Percentiles rank a stretch among this genome's conserved stretches.
Evolutionary conservation across 2,113 vertebrate species (phyloP).

Genomic region (Saiga tatarica): DNA sequence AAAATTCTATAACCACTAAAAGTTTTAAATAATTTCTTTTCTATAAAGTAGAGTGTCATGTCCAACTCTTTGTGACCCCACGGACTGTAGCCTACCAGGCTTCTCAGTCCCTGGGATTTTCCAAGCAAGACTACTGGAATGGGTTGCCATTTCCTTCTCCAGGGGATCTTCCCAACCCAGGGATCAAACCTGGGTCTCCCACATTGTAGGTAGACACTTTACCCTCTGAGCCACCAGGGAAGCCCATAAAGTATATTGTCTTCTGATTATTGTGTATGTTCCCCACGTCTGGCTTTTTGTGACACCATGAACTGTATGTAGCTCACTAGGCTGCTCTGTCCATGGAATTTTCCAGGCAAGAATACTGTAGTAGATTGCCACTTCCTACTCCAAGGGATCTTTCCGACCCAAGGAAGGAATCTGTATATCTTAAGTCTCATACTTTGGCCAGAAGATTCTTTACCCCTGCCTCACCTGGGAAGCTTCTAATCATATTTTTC

Average conservation of each 20-base stretch:
- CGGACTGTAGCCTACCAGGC: too few relatives aligned
- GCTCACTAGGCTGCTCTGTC: not conserved
- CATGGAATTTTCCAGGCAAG: not conserved
- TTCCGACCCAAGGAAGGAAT: not conserved
- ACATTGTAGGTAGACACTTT: too few relatives aligned
- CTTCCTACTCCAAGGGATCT: not conserved
- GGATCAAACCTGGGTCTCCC: accelerated
- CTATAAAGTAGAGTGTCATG: not conserved
- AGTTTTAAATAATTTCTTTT: not conserved
- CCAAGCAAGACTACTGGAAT: too few relatives aligned
- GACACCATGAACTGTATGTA: not conserved
- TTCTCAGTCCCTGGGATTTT: too few relatives aligned
- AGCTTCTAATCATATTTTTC: not conserved
- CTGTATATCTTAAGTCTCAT: not conserved
- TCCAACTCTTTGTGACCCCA: too few relatives aligned
- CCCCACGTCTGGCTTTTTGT: not conserved
- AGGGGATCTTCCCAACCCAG: too few relatives aligned
- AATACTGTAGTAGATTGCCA: not conserved
- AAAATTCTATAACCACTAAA: not conserved
- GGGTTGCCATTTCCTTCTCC: too few relatives aligned
- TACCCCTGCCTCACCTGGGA: not conserved
- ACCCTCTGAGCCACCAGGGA: too few relatives aligned
- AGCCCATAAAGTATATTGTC: not conserved
- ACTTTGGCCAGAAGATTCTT: not conserved
- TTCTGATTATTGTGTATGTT: not conserved